Conservation (phyloP, 2,113 vertebrate genomes). For the Muscicapa adusta region DNA sequence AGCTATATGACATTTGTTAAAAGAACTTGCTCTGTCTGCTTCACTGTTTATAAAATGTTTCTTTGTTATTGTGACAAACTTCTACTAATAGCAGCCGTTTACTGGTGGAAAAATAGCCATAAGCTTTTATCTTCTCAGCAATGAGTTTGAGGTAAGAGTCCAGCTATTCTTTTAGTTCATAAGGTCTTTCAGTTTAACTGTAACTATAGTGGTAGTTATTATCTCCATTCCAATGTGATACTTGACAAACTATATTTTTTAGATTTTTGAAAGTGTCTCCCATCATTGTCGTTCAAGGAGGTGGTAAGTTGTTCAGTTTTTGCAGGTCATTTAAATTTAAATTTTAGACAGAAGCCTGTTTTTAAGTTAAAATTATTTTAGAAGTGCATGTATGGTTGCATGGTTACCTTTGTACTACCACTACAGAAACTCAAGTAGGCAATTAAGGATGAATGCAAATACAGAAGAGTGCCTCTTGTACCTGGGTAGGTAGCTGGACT, state of each 20-base stretch:
- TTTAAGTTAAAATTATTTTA: not conserved
- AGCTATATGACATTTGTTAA: constrained; percentile 2
- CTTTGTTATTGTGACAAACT: not conserved
- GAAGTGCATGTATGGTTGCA: not conserved
- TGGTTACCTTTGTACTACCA: not conserved
- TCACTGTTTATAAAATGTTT: not conserved
- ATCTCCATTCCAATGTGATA: not conserved
- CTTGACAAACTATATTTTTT: not conserved
- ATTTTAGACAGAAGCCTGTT: not conserved
- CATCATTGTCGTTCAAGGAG: not conserved
- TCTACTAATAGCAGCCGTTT: not conserved
- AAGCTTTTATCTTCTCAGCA: not conserved
- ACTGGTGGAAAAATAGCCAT: not conserved
- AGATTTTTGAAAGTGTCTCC: not conserved
- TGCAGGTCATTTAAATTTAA: not conserved
- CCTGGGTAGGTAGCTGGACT: not conserved
- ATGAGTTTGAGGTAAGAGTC: not conserved
- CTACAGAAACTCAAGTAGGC: not conserved
- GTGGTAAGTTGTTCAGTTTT: not conserved
- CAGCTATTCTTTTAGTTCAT: not conserved
- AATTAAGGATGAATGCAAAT: not conserved
- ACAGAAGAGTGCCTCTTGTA: not conserved
- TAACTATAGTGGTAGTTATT: not conserved
- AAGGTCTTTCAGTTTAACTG: not conserved
- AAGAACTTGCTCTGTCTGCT: constrained; percentile 9